Conservation (phyloP, 2,888 invertebrate species). For the Xylota sylvarum region DNA sequence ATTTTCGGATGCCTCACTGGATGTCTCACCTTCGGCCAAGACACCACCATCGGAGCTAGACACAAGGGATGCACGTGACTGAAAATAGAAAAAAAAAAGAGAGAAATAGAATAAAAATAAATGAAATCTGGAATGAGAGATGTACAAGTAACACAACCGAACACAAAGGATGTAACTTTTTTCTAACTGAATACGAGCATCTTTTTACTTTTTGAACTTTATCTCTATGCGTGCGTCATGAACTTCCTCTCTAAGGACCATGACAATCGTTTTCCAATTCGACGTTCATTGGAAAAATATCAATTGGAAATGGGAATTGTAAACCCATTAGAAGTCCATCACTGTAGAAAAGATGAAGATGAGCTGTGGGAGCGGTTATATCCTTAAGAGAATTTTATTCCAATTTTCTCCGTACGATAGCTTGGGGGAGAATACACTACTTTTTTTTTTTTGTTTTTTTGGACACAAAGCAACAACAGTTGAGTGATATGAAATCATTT, state of each 20-base stretch:
- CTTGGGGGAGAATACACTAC: slow-evolving; percentile 9
- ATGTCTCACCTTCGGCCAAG: slow-evolving; percentile 86
- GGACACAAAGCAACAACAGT: background rate
- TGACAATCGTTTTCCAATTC: slow-evolving; percentile 69
- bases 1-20: slow-evolving; percentile 87
- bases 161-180: slow-evolving; percentile 48
- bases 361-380: slow-evolving; percentile 16
- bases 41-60: slow-evolving; percentile 86
- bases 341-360: slow-evolving; percentile 43
- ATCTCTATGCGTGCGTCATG: slow-evolving; percentile 31
- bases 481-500: slow-evolving; percentile 57
- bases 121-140: background rate
- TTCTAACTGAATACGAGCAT: slow-evolving; percentile 46
- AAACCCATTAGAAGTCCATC: slow-evolving; percentile 75
- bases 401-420: slow-evolving; percentile 25
- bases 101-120: slow-evolving; percentile 30
- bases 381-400: slow-evolving; percentile 51
- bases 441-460: background rate
- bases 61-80: slow-evolving; percentile 85
- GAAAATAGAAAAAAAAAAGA: slow-evolving; percentile 77
- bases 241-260: slow-evolving; percentile 46
- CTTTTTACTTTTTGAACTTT: background rate
- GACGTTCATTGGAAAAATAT: slow-evolving; percentile 67
- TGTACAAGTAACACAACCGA: background rate
- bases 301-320: slow-evolving; percentile 76